Evolutionary conservation across 2,888 invertebrate genomes (phyloP), one percentile per base, ranked within the genome.

Genomic region (Plebejus melissa): DNA sequence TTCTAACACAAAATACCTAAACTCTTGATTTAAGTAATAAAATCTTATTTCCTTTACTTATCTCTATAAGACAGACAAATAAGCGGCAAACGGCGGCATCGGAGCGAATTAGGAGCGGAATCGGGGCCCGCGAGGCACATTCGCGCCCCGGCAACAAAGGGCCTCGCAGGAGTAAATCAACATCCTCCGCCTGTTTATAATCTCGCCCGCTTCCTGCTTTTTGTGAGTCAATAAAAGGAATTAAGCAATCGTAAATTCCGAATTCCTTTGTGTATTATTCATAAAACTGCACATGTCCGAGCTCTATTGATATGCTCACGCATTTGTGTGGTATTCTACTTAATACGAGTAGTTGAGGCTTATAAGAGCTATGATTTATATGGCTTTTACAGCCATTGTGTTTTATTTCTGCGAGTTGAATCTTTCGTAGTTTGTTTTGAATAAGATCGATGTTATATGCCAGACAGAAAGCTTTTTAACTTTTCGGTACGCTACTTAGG

Each of bases 161-260:
- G 81, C 81, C 79, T 80, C 79, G 81, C 81, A 84, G 86, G 88
- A 84, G 88, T 88, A 87, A 90, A 87, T 90, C 91, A 89, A 89
- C 91, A 91, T 90, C 90, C 88, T 87, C 85, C 85, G 86, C 86
- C 86, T 86, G 90, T 90, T 90, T 90, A 89, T 91, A 90, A 91
- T 91, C 90, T 87, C 87, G 86, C 87, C 85, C 85, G 85, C 87
- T 90, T 91, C 92, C 92, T 90, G 90, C 86, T 89, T 90, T 90
- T 91, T 92, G 89, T 91, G 76, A 79, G 80, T 81, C 87, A 86
- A 85, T 87, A 86, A 86, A 87, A 86, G 85, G 85, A 85, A 86
- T 88, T 86, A 84, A 84, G 84, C 77, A 76, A 77, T 78, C 82
- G 81, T 85, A 85, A 71, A 75, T 38, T 41, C 86, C 85, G 84